Base-by-base conservation (phyloP, 2,113 vertebrate genomes). In the Zeus faber region DNA sequence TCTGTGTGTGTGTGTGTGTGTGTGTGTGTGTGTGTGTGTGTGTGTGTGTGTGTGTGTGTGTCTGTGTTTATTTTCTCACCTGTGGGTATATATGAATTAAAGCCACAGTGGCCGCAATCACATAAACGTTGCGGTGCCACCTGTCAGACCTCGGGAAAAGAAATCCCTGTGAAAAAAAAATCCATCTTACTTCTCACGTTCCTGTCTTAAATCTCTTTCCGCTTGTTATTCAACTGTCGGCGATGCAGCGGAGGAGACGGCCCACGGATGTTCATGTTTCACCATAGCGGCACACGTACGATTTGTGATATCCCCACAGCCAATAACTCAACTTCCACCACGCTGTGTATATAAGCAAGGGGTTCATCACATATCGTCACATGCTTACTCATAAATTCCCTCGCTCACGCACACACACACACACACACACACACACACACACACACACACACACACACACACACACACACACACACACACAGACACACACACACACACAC, bases 181-280 rank as follows among this genome's bases (percentile, higher is more conserved):
- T 44, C 51, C 27, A 71, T 46, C 49, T 27, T 44, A 35, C 54
- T 45, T 44, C 39, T 25, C 49, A 49, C 37, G 26, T 50, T 54
- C 27, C 52, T 45, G 54, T 63, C 60, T 58, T 72, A 79, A 76
- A 76, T 73, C 57, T 48, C 35, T 17, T 52, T 48, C n/a, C 6
- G 8, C 22, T 65, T 81, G 70, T 77, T 80, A 66, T 83, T 74
- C 49, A 47, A 45, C 65, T 70, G 59, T 65, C 76, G 52, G 29
- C 17, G 50, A 63, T 62, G 48, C 53, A 49, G 60, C 62, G 49
- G 40, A 50, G 51, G 61, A 49, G 33, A 26, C 47, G 51, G 52
- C 60, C 18, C 69, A 25, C 57, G 61, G 56, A 61, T 60, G 63
- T 72, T 74, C 67, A 72, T 62, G 35, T 64, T 72, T 62, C 58